Conservation (phyloP, 2,113 vertebrate genomes). For the Lophura nycthemera region DNA sequence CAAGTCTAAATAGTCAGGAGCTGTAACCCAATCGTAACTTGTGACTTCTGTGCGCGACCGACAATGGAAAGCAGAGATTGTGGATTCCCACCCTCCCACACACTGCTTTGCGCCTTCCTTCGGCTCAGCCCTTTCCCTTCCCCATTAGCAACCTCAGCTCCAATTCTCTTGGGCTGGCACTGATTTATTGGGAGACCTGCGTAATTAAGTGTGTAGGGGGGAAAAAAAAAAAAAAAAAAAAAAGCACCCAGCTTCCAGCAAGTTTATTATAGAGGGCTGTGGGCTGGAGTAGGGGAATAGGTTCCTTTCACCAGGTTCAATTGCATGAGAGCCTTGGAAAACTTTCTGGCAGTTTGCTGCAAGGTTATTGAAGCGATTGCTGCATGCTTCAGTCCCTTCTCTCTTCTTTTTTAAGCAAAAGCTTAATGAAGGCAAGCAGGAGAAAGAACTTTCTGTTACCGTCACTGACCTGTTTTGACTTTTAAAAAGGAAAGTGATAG, state of each 20-base stretch:
- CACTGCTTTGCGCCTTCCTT: background rate
- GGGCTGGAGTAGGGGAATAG: constrained; percentile 2
- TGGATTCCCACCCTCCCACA: background rate
- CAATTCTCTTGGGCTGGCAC: background rate
- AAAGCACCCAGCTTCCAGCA: background rate
- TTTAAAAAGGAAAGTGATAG: constrained; percentile 51
- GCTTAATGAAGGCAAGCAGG: constrained; percentile 39
- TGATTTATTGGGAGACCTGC: background rate
- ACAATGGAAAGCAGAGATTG: constrained; percentile 38
- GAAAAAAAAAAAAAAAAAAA: background rate
- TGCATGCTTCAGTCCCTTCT: constrained; percentile 44
- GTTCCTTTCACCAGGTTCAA: constrained; percentile 49
- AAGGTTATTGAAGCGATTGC: constrained; percentile 50
- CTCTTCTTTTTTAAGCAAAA: constrained; percentile 11
- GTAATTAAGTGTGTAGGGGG: background rate
- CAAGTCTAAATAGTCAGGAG: constrained; percentile 68
- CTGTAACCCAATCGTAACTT: constrained; percentile 69
- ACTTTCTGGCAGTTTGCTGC: constrained; percentile 57
- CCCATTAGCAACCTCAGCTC: background rate
- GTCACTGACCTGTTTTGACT: background rate
- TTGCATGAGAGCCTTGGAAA: constrained; percentile 44
- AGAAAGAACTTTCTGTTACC: constrained; percentile 45
- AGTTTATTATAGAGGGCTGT: constrained; percentile 19
- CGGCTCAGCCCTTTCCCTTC: background rate
- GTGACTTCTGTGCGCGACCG: background rate